These are phyloP conservation scores for Serilophus lunatus DNA, from an alignment of 2,113 vertebrate genomes.

Conservation along the genomic window DNA sequence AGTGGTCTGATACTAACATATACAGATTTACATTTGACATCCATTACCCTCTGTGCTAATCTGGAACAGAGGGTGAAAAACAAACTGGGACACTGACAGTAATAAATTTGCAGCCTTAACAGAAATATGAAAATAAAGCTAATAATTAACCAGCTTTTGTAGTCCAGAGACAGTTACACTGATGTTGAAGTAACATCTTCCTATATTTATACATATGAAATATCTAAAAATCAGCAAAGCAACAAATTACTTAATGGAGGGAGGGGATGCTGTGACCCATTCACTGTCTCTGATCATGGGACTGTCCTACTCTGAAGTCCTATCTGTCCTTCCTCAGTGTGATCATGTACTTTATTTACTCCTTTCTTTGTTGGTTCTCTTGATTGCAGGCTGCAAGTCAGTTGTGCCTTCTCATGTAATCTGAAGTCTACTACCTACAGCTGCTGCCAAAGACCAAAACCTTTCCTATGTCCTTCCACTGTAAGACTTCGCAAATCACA, in stretches of 20 bases:
- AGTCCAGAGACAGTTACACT: neutral
- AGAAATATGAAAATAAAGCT: neutral
- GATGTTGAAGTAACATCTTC: neutral
- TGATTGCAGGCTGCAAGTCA: rapidly evolving
- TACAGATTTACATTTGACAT: neutral
- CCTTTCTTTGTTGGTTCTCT: neutral
- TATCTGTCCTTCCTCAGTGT: neutral
- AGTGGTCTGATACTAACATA: neutral
- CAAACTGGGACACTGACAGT: neutral
- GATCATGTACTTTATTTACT: neutral
- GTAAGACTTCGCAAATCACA: neutral
- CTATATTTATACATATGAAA: neutral
- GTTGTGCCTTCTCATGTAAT: neutral
- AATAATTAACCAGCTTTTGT: neutral
- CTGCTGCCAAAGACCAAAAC: neutral
- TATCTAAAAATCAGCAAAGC: neutral
- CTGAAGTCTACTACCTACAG: neutral
- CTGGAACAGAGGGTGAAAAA: neutral
- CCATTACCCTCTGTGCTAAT: neutral
- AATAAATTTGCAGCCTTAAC: neutral
- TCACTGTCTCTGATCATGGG: neutral
- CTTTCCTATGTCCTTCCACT: neutral
- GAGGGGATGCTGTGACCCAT: neutral
- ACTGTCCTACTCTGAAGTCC: rapidly evolving
- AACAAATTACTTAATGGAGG: neutral